phyloP scores from a whole-genome alignment of 2,888 invertebrate genomes.

The Aplocera efformata region DNA sequence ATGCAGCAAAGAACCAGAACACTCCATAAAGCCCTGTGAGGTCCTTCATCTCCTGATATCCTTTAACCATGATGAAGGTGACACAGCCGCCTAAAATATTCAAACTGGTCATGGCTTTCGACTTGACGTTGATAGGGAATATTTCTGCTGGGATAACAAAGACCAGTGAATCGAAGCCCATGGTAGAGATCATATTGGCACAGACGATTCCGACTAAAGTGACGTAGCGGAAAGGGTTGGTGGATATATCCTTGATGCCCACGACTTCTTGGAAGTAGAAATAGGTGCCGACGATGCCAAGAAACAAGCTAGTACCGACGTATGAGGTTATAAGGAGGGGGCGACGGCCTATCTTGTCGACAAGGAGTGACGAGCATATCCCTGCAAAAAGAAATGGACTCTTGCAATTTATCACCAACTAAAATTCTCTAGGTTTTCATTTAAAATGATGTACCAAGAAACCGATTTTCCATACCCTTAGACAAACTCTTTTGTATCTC shows the following conservation, averaged over 20 bases:
- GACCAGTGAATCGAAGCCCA: constrained; percentile 73
- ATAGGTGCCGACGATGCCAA: constrained; percentile 53
- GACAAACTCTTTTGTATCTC: too few species aligned
- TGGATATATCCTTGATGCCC: constrained; percentile 33
- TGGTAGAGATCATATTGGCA: constrained; percentile 47
- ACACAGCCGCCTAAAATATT: constrained; percentile 70
- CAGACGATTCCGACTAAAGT: constrained; percentile 63
- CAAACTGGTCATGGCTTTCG: constrained; percentile 71
- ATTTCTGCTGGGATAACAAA: constrained; percentile 78
- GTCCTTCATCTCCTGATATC: constrained; percentile 73
- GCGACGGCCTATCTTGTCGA: constrained; percentile 66
- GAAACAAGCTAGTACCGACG: constrained; percentile 46
- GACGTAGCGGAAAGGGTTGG: constrained; percentile 51
- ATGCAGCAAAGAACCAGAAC: constrained; percentile 70
- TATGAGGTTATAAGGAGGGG: constrained; percentile 68
- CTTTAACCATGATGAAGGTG: constrained; percentile 71
- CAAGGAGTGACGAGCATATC: constrained; percentile 54
- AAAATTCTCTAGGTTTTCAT: too few species aligned
- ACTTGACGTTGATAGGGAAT: constrained; percentile 80
- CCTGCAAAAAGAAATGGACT: constrained; percentile 42
- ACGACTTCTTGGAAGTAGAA: constrained; percentile 56
- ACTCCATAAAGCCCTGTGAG: constrained; percentile 67
- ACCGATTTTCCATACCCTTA: too few species aligned
- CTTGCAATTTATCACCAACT: neutral
- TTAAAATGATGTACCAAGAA: too few species aligned